Percentiles rank a stretch among this genome's conserved stretches.
Evolutionary conservation across 2,797 vertebrate species (phyloP).

Genomic region (Morelia viridis): DNA sequence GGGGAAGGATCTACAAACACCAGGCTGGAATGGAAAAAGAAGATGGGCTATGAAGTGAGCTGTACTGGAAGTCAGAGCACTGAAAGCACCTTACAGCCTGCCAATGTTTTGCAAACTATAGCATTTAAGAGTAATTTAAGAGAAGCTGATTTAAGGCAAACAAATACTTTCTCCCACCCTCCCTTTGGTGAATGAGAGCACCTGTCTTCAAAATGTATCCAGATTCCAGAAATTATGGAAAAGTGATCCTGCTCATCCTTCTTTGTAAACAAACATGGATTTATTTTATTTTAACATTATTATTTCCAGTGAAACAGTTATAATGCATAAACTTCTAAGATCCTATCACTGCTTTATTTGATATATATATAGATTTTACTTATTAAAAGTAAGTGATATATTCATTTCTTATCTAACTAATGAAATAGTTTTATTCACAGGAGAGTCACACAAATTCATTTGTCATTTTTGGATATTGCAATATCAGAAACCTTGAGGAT

Average conservation of each 20-base stretch:
- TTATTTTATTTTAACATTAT: background rate
- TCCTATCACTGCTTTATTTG: background rate
- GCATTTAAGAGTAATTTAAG: background rate
- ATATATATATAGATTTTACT: background rate
- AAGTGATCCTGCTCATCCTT: background rate
- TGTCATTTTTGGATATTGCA: background rate
- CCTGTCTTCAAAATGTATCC: background rate
- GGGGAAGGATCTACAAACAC: background rate
- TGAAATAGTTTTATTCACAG: background rate
- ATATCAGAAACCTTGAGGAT: background rate
- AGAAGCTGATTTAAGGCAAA: background rate
- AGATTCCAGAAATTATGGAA: background rate
- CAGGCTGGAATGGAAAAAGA: background rate
- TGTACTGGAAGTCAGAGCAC: background rate
- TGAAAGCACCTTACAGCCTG: background rate
- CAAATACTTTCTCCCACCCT: background rate
- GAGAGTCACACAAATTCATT: background rate
- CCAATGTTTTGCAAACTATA: background rate
- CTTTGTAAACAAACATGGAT: background rate
- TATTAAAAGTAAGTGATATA: background rate
- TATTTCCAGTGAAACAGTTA: background rate
- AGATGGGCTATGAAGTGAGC: background rate
- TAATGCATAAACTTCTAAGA: background rate
- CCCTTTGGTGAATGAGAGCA: background rate
- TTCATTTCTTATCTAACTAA: background rate